Evolutionary conservation across 2,113 vertebrate species (phyloP), one percentile per base, ranked within the genome.

Genomic region (Passer montanus): DNA sequence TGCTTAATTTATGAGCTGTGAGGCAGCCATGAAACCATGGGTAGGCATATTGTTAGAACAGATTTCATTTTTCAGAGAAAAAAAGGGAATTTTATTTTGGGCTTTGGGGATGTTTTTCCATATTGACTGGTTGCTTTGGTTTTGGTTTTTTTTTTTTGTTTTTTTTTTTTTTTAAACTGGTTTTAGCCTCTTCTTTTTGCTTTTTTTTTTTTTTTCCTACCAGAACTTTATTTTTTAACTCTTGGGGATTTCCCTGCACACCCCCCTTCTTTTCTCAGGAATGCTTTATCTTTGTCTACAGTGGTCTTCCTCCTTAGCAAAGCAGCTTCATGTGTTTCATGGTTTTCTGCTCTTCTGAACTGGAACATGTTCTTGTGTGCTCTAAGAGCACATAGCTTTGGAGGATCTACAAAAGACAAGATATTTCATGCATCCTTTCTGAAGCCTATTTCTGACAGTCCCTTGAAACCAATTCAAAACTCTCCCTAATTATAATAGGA

Each of bases 381-480:
- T 90, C 39, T 64, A 90, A 86, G 76, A 78, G 60, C 80, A 80
- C 73, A 74, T 23, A 75, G 72, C 62, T 96, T 93, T 92, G 88
- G 85, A 94, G 76, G 83, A 86, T 67, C 79, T 78, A 43, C 68
- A 90, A 92, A 90, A 88, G 72, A 72, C 73, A 79, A 89, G 70
- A 41, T 43, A 79, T 90, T 92, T 95, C 91, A 75, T 86, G 50
- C 82, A 77, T 39, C 66, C 56, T 84, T 93, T 93, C 67, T 67
- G 76, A 84, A 59, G 52, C 84, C 58, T 88, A n/a, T 81, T 95
- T 96, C 94, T 94, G 83, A 90, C 52, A 92, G 83, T 89, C 88
- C 83, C 93, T 87, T 84, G 94, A 95, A 94, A 95, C 90, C 88
- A 82, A 90, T 93, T 92, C 95, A 95, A 64, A 96, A 93, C 58